Base-by-base conservation (phyloP, 2,113 vertebrate species). In the Trogon surrucura region DNA sequence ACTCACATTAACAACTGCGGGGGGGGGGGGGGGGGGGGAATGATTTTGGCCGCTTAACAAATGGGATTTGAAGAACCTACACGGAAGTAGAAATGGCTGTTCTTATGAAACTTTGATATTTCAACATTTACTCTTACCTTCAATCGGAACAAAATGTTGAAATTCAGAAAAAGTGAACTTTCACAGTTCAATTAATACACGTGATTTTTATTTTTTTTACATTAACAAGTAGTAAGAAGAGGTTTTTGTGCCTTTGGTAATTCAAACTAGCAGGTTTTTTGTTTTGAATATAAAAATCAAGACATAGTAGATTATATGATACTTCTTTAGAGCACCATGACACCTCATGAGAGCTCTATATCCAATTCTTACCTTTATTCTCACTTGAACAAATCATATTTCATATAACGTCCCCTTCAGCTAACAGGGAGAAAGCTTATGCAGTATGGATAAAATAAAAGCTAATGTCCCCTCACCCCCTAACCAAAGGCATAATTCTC, bases 1-100 rank as follows among this genome's bases (percentile, higher is more conserved):
- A 67, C 7, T 67, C 0, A 0, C 19, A 56, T 13, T 25, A 56
- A 10, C 18, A 78, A 47, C 8, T 27, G 5, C 4, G 16, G 13
- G 13, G n/a, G n/a, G n/a, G n/a, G n/a, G n/a, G n/a, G n/a, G n/a
- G n/a, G n/a, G n/a, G n/a, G n/a, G n/a, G n/a, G n/a, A n/a, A n/a
- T n/a, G 3, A 27, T 71, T 64, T 91, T 79, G 8, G n/a, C 11
- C 54, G 57, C 12, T 51, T 48, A 56, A 81, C 4, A 77, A 73
- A 67, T 9, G 7, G 41, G 70, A 91, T 44, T 25, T 85, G 74
- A 45, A 67, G 21, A 85, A 89, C 38, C 3, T 36, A 38, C 17
- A 17, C 5, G 67, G 34, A 45, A 48, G 16, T 18, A 74, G 34
- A 48, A 79, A 75, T n/a, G 3, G 3, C 3, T 82, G 7, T 34